These are phyloP conservation scores for Cylloceria caligata DNA, from an alignment of 2,888 invertebrate species.

Conservation along the genomic window DNA sequence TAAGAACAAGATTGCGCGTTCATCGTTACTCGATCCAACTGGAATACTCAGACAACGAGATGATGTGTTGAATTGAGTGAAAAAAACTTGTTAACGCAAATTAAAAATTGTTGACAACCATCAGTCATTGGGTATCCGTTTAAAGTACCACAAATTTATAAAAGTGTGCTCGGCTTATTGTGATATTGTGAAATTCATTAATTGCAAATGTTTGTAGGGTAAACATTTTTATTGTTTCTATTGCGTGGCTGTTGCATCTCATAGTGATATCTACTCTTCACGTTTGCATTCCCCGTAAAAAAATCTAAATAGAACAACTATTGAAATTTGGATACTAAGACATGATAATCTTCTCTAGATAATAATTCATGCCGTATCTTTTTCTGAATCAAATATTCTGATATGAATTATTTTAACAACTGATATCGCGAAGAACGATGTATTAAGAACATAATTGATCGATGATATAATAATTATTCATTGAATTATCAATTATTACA, in stretches of 20 bases:
- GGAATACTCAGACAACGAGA: not conserved
- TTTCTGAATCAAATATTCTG: not conserved
- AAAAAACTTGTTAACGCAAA: not conserved
- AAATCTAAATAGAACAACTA: not conserved
- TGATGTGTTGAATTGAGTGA: not conserved
- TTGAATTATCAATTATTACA: slow-evolving; percentile 23
- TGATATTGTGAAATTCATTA: too few relatives aligned
- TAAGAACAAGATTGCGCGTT: not conserved
- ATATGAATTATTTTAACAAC: not conserved
- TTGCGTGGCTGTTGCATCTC: not conserved
- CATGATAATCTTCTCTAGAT: not conserved
- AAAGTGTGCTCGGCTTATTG: not conserved
- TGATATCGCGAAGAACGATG: not conserved
- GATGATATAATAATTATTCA: not conserved
- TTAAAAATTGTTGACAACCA: not conserved
- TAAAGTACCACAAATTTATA: not conserved
- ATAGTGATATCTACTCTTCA: not conserved
- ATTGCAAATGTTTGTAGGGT: too few relatives aligned
- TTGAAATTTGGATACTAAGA: not conserved
- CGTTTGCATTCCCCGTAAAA: not conserved
- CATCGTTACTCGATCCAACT: not conserved
- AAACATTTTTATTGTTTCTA: too few relatives aligned
- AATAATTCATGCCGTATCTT: not conserved
- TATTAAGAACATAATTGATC: not conserved
- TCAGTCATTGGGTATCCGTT: not conserved